These are phyloP conservation scores for Strix uralensis DNA, from an alignment of 2,113 vertebrate genomes.

Conservation along the genomic window DNA sequence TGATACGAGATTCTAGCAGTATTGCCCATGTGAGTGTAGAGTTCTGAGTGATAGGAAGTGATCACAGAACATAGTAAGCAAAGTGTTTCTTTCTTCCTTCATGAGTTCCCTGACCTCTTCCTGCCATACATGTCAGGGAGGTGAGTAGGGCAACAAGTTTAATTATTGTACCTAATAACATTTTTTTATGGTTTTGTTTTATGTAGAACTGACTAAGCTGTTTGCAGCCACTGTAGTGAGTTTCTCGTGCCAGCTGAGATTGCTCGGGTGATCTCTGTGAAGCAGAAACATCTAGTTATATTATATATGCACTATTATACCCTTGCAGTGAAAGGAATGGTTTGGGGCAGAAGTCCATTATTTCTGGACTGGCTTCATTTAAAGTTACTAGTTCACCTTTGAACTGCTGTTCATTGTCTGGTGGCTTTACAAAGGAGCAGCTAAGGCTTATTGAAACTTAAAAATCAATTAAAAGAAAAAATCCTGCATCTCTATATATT, in stretches of 20 bases:
- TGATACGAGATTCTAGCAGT: not conserved
- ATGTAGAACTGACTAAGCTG: not conserved
- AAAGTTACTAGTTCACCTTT: not conserved
- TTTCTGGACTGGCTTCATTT: not conserved
- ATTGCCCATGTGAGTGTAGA: not conserved
- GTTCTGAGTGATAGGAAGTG: not conserved
- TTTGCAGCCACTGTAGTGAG: not conserved
- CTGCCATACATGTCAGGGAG: rapidly evolving
- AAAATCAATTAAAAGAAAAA: conserved; percentile 32
- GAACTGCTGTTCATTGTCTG: conserved; percentile 1
- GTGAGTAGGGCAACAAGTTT: not conserved
- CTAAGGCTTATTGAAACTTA: not conserved
- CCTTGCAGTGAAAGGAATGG: not conserved
- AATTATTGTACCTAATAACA: not conserved
- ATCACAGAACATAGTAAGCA: not conserved
- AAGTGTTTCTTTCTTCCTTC: not conserved
- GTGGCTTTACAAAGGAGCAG: not conserved
- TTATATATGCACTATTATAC: not conserved
- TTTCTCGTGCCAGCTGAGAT: not conserved
- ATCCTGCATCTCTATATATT: not conserved
- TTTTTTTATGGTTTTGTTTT: not conserved
- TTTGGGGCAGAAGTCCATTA: not conserved
- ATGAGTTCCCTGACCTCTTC: not conserved
- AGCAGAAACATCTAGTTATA: not conserved
- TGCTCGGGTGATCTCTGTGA: not conserved